Evolutionary conservation across 2,797 vertebrate genomes (phyloP).

Genomic region (Luscinia luscinia): DNA sequence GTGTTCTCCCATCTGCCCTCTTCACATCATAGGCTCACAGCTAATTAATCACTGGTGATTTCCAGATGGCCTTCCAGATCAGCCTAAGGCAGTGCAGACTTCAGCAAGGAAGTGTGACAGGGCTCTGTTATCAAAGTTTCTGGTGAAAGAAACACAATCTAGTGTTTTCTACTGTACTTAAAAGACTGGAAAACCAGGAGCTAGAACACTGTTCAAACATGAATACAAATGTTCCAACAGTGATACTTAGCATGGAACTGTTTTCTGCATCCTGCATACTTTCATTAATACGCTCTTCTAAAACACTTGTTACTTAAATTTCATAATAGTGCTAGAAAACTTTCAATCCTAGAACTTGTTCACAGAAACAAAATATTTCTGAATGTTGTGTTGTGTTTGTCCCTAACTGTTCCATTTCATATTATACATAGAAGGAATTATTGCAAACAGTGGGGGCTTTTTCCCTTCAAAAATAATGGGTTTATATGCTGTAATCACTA

Average conservation of each 20-base stretch:
- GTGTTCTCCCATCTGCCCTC: constrained; percentile 31
- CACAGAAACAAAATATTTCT: not conserved
- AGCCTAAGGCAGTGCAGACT: not conserved
- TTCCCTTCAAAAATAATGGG: not conserved
- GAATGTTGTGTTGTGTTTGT: not conserved
- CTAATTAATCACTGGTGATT: constrained; percentile 49
- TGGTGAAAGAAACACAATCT: not conserved
- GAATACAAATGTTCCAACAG: not conserved
- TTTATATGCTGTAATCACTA: not conserved
- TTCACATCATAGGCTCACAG: not conserved
- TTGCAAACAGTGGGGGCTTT: not conserved
- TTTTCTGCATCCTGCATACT: not conserved
- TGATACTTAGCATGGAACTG: not conserved
- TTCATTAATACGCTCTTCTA: not conserved
- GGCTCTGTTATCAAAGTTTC: not conserved
- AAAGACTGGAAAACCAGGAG: not conserved
- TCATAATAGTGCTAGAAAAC: not conserved
- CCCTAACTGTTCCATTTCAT: not conserved
- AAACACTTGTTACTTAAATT: not conserved
- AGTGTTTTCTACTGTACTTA: not conserved
- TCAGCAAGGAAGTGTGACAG: not conserved
- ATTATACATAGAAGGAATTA: not conserved
- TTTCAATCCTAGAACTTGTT: not conserved
- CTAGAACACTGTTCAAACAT: fast-evolving
- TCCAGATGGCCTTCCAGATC: constrained; percentile 48